phyloP scores from a whole-genome alignment of 2,113 vertebrate genomes.

The Mungos mungo region DNA sequence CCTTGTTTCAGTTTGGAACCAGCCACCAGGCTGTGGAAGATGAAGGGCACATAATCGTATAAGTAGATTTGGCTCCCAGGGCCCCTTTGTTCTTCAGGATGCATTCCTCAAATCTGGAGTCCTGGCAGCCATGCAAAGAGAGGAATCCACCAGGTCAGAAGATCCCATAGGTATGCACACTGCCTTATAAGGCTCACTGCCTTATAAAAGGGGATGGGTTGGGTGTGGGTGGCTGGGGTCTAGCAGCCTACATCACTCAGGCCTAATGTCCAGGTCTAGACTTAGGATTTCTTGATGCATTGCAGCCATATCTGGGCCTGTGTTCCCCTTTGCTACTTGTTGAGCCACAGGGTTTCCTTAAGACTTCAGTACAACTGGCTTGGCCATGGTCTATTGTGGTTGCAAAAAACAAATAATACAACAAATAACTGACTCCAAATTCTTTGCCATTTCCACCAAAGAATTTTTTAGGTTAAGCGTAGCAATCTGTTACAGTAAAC shows the following conservation, averaged over 20 bases:
- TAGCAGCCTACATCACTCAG: background rate
- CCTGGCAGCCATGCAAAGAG: background rate
- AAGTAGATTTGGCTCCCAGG: background rate
- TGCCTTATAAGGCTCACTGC: background rate
- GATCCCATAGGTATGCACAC: no score
- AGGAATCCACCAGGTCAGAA: background rate
- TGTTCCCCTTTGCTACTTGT: background rate
- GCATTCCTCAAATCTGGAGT: background rate
- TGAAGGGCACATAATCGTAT: background rate
- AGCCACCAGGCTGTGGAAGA: background rate
- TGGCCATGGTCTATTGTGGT: background rate
- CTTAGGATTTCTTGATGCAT: background rate
- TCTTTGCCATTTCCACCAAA: constrained; percentile 17
- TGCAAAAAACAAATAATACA: background rate
- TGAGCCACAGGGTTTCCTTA: background rate
- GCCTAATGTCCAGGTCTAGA: background rate
- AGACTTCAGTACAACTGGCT: background rate
- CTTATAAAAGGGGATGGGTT: background rate
- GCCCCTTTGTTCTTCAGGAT: background rate
- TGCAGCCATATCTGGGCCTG: background rate
- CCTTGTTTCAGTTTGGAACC: background rate
- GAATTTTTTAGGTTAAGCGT: background rate
- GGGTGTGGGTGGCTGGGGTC: background rate
- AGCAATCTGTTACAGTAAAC: background rate
- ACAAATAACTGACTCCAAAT: background rate